Percentiles rank a stretch among this genome's conserved stretches.
Conservation (phyloP, 2,113 vertebrate genomes). For the Cyanistes caeruleus region DNA sequence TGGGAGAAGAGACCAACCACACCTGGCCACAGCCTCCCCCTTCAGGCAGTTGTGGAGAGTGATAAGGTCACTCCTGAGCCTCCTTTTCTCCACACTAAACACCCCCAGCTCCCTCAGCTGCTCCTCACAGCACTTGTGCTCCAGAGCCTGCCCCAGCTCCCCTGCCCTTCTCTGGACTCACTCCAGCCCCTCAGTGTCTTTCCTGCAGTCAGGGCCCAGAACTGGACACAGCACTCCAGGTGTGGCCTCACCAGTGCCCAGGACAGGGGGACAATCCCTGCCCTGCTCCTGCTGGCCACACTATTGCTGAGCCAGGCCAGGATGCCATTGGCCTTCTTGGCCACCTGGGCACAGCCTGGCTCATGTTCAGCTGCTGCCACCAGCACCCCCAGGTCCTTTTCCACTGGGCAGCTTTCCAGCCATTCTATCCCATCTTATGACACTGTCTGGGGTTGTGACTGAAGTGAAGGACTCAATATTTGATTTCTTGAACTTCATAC, state of each 20-base stretch:
- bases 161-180: accelerated
- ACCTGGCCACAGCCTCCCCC: accelerated
- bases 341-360: neutral
- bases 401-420: neutral
- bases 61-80: accelerated
- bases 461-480: neutral
- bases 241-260: neutral
- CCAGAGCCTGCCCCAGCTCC: neutral
- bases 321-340: neutral
- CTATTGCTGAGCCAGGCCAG: neutral
- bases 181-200: neutral
- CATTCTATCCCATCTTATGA: accelerated
- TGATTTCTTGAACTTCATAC: neutral
- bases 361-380: neutral
- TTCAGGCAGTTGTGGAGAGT: accelerated
- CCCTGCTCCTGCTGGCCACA: neutral
- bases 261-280: neutral
- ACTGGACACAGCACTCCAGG: neutral
- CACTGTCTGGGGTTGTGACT: accelerated
- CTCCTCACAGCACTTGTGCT: neutral
- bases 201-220: neutral
- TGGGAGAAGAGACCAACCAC: neutral
- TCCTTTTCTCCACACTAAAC: neutral
- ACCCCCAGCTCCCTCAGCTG: neutral
- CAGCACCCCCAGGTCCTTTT: neutral